A percentile compares a stretch with the other conserved stretches of the same genome.
These are phyloP conservation scores for Dendrocincla tyrannina DNA, from an alignment of 2,797 vertebrate genomes.

Conservation along the genomic window DNA sequence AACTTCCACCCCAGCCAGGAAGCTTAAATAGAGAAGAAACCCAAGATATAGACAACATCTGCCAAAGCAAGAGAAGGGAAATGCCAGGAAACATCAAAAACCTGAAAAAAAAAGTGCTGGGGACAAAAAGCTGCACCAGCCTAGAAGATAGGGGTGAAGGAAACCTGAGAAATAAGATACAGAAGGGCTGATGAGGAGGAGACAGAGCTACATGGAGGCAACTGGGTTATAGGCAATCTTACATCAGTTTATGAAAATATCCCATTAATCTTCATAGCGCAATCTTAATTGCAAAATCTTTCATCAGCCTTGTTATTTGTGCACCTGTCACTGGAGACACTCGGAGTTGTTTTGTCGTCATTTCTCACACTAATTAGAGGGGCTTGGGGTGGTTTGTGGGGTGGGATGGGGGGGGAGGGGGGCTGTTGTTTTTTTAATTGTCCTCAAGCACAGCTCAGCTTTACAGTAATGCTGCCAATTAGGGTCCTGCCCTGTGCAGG, in stretches of 20 bases:
- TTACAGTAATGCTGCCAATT: constrained; percentile 42
- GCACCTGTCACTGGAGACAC: constrained; percentile 76
- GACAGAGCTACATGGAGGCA: background rate
- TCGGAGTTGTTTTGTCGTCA: constrained; percentile 63
- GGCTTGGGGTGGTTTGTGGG: constrained; percentile 51
- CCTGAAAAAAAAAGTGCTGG: background rate
- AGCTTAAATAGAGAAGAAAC: background rate
- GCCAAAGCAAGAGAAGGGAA: background rate
- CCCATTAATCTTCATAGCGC: constrained; percentile 75
- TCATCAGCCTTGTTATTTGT: constrained; percentile 75
- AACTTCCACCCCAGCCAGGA: background rate
- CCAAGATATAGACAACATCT: background rate
- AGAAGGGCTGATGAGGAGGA: background rate
- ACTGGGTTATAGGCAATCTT: constrained; percentile 62
- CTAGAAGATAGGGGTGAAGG: background rate
- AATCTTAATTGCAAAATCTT: constrained; percentile 78
- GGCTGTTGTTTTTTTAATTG: constrained; percentile 35
- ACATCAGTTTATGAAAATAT: constrained; percentile 73
- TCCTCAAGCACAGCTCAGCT: constrained; percentile 27
- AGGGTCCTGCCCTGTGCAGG: background rate
- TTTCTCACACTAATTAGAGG: constrained; percentile 75
- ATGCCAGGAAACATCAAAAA: background rate
- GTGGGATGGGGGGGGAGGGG: background rate
- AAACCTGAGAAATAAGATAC: background rate
- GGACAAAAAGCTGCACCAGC: background rate